phyloP scores from a whole-genome alignment of 1,140 invertebrate genomes.

The Leptinotarsa lineolata region DNA sequence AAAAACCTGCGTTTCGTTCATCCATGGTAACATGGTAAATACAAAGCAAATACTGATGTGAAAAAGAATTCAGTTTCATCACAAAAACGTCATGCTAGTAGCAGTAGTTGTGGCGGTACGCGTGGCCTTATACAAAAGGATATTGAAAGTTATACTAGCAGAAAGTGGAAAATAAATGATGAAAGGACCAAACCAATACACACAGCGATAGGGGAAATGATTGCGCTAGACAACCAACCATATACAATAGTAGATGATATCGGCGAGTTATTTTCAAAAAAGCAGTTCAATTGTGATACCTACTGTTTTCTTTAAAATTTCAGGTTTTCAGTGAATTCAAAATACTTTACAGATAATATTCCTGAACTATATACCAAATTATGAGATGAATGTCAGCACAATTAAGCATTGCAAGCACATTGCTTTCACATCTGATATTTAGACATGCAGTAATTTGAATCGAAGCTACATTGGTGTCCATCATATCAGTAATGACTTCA shows the following conservation, averaged over 20 bases:
- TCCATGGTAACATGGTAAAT: neutral
- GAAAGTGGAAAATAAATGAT: slow-evolving; percentile 3
- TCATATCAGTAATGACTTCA: no score
- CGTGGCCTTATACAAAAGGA: neutral
- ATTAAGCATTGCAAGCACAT: no score
- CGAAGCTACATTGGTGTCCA: no score
- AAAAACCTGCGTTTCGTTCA: neutral
- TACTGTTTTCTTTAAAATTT: neutral
- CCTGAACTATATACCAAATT: no score
- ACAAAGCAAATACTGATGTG: neutral
- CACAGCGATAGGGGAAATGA: slow-evolving; percentile 1
- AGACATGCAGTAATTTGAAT: no score
- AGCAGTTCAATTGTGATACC: neutral
- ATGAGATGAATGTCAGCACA: no score
- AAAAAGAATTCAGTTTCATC: neutral
- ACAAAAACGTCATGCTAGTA: neutral
- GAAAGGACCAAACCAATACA: neutral
- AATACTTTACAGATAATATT: no score
- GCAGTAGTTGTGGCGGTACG: neutral
- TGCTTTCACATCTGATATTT: no score
- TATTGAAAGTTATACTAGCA: neutral
- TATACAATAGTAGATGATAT: slow-evolving; percentile 1
- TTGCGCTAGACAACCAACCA: slow-evolving; percentile 7
- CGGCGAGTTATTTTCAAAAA: neutral
- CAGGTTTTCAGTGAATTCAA: no score